Evolutionary conservation across 1,140 invertebrate species (phyloP).

Genomic region (Dolichoris vasculosae): DNA sequence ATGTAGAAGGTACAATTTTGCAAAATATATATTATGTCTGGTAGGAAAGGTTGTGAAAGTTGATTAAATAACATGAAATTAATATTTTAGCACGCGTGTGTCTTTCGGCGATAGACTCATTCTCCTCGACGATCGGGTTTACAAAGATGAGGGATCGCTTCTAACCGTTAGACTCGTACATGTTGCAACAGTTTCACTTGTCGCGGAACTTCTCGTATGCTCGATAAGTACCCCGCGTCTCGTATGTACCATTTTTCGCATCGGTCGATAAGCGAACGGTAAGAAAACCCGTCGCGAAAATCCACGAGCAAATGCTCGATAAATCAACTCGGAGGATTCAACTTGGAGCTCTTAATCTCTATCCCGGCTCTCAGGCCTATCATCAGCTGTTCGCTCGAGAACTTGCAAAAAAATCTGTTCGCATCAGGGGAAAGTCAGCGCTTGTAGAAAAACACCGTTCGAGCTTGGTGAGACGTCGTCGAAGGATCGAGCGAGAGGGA

Average conservation of each 20-base stretch:
- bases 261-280: no score
- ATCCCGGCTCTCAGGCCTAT: no score
- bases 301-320: neutral
- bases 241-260: neutral
- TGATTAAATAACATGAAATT: slow-evolving; percentile 26
- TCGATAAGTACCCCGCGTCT: no score
- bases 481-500: slow-evolving; percentile 9
- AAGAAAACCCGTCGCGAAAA: neutral
- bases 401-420: neutral
- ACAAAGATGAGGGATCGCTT: neutral
- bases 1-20: neutral
- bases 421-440: neutral
- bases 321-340: neutral
- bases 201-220: no score
- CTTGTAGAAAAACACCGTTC: neutral
- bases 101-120: neutral
- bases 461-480: neutral
- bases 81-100: neutral
- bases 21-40: neutral
- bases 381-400: slow-evolving; percentile 3
- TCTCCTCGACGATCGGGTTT: neutral
- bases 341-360: neutral
- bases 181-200: neutral
- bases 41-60: neutral
- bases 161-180: neutral